These are phyloP conservation scores for Carcina quercana DNA, from an alignment of 2,888 invertebrate species.

Conservation along the genomic window DNA sequence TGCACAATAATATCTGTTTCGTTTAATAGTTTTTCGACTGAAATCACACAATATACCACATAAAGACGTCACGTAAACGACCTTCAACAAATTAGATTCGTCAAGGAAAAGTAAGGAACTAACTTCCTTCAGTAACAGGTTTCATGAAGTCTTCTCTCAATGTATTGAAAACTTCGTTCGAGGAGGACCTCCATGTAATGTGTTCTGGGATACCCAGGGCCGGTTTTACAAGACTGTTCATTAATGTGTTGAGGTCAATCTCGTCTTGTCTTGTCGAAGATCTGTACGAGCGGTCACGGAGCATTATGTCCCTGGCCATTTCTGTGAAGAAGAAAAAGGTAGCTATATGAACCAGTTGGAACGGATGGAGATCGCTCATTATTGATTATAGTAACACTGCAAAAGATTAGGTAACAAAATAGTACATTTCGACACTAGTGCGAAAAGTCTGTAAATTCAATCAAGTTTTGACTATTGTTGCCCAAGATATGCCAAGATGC, in stretches of 20 bases:
- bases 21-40: constrained; percentile 81
- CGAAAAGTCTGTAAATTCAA: too few relatives aligned
- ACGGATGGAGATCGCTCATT: too few relatives aligned
- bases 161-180: constrained; percentile 72
- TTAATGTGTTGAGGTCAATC: constrained; percentile 64
- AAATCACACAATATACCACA: too few relatives aligned
- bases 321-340: constrained; percentile 38
- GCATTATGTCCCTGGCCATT: constrained; percentile 42
- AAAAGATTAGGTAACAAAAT: too few relatives aligned
- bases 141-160: constrained; percentile 85
- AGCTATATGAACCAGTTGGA: too few relatives aligned
- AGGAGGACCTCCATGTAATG: constrained; percentile 79
- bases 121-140: constrained; percentile 77
- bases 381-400: too few relatives aligned
- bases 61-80: too few relatives aligned
- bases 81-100: too few relatives aligned
- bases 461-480: too few relatives aligned
- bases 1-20: constrained; percentile 79
- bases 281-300: constrained; percentile 35
- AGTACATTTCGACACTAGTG: too few relatives aligned
- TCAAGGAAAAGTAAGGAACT: too few relatives aligned
- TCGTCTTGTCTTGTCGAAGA: constrained; percentile 23
- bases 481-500: too few relatives aligned
- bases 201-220: constrained; percentile 78
- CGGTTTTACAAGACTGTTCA: constrained; percentile 81